These are phyloP conservation scores for Pollenia labialis DNA, from an alignment of 2,888 invertebrate genomes.

Conservation along the genomic window DNA sequence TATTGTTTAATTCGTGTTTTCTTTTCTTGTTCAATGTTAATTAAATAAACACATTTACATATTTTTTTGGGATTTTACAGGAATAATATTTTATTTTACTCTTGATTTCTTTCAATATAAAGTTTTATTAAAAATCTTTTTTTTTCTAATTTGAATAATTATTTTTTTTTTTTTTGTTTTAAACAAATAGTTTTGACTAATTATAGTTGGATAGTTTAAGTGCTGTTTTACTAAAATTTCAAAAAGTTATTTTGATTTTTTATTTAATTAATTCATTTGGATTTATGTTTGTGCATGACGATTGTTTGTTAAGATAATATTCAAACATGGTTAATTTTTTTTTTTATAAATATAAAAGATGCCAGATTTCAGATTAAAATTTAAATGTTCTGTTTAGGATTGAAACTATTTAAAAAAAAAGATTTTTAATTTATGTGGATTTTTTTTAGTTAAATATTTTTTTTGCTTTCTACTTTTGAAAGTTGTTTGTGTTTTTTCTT, in stretches of 20 bases:
- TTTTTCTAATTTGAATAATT: background rate
- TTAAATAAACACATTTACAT: slow-evolving; percentile 48
- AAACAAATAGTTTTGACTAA: slow-evolving; percentile 7
- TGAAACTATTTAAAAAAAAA: slow-evolving; percentile 3
- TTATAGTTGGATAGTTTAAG: slow-evolving; percentile 13
- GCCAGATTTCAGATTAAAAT: background rate
- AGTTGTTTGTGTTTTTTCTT: background rate
- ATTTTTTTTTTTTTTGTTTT: background rate
- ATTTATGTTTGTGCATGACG: slow-evolving; percentile 3
- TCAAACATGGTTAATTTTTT: background rate
- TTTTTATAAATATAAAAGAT: background rate
- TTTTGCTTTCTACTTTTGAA: slow-evolving; percentile 18
- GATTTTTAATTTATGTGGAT: slow-evolving; percentile 19
- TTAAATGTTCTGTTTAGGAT: background rate
- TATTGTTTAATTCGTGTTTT: background rate
- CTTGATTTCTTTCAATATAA: background rate
- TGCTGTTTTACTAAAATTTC: slow-evolving; percentile 11
- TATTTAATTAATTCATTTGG: background rate
- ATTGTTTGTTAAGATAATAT: slow-evolving; percentile 1
- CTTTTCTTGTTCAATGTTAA: slow-evolving; percentile 17
- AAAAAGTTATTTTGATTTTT: background rate
- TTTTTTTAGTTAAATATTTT: background rate
- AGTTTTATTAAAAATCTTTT: background rate
- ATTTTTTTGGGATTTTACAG: slow-evolving; percentile 16
- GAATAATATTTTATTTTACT: slow-evolving; percentile 23